Percentiles rank a stretch among this genome's conserved stretches.
Conservation (phyloP, 2,888 invertebrate genomes). For the Dione vanillae region DNA sequence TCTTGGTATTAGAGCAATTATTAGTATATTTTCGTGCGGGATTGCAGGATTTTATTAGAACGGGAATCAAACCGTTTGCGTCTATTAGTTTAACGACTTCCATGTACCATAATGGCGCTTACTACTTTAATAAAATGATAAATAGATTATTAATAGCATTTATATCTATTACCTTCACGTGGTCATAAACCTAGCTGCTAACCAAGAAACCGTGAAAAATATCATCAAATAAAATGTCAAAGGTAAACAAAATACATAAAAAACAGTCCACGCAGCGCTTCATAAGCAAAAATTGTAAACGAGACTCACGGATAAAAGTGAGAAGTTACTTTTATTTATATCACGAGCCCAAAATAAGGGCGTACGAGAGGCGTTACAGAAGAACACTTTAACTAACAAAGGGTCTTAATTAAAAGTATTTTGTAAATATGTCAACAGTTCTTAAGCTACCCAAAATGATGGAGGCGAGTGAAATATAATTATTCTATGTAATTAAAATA, state of each 20-base stretch:
- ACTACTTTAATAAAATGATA: too few species aligned
- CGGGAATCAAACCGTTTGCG: too few species aligned
- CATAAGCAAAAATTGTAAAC: constrained; percentile 7
- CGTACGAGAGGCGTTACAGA: not conserved
- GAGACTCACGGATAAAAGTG: constrained; percentile 12
- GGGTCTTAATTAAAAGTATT: constrained; percentile 23
- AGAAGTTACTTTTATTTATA: not conserved
- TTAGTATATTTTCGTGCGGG: too few species aligned
- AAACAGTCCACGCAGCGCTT: not conserved
- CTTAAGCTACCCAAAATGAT: constrained; percentile 20
- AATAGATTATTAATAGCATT: too few species aligned
- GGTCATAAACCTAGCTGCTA: not conserved
- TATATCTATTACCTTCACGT: too few species aligned
- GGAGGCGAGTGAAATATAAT: not conserved
- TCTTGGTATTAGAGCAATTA: too few species aligned
- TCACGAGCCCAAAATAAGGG: constrained; percentile 9
- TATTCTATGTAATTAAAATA: not conserved
- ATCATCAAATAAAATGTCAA: not conserved
- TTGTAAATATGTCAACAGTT: constrained; percentile 27
- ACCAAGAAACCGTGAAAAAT: not conserved
- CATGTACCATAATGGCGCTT: too few species aligned
- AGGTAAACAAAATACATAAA: not conserved
- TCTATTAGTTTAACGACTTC: too few species aligned
- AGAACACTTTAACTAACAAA: constrained; percentile 25
- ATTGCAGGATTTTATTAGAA: too few species aligned